phyloP scores from a whole-genome alignment of 2,113 vertebrate genomes.

The Brachyistius frenatus region DNA sequence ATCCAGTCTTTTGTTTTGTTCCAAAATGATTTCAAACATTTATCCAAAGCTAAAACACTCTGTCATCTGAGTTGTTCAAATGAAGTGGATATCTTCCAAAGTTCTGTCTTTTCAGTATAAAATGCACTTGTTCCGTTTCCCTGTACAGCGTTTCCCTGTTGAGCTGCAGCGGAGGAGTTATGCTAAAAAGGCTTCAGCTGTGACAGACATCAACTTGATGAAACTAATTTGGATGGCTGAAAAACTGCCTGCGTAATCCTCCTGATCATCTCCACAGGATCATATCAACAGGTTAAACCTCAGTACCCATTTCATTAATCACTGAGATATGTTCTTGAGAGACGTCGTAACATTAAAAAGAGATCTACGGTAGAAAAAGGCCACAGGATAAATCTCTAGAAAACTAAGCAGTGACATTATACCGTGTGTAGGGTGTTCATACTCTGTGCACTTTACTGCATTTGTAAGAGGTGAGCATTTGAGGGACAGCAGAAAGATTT shows the following conservation, averaged over 20 bases:
- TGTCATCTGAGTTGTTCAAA: too few species aligned
- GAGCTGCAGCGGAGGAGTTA: too few species aligned
- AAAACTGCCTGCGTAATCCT: not conserved
- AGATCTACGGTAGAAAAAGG: not conserved
- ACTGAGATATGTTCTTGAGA: not conserved
- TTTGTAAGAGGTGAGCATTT: slow-evolving; percentile 3
- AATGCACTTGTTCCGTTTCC: too few species aligned
- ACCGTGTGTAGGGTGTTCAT: not conserved
- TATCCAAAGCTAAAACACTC: too few species aligned
- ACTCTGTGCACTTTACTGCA: not conserved
- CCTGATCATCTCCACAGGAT: not conserved
- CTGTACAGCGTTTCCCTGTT: too few species aligned
- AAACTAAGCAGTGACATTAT: not conserved
- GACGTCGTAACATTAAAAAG: not conserved
- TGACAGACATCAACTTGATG: too few species aligned
- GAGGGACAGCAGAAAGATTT: slow-evolving; percentile 28
- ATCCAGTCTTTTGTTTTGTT: too few species aligned
- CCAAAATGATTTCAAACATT: too few species aligned
- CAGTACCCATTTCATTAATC: not conserved
- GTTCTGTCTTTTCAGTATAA: too few species aligned
- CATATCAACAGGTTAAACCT: not conserved
- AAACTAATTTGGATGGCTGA: not conserved
- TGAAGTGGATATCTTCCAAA: too few species aligned
- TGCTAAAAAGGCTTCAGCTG: too few species aligned
- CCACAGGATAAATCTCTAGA: not conserved